Percentiles rank a stretch among this genome's conserved stretches.
phyloP scores from a whole-genome alignment of 2,113 vertebrate species.

The Varanus komodoensis region DNA sequence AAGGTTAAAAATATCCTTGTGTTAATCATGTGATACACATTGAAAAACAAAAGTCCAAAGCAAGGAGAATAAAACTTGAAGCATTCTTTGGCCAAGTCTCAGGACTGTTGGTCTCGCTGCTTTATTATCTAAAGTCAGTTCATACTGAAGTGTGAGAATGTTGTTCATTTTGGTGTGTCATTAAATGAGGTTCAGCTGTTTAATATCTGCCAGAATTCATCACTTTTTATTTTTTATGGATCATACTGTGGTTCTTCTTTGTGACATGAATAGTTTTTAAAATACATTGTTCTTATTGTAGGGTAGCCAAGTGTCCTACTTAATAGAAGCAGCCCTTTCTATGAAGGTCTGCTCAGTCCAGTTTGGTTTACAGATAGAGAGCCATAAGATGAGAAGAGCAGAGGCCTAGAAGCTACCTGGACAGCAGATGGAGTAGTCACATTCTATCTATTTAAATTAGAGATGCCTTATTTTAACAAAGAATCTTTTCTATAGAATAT shows the following conservation, averaged over 20 bases:
- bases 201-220: constrained; percentile 2
- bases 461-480: background rate
- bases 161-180: background rate
- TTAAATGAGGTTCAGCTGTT: background rate
- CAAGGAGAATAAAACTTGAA: background rate
- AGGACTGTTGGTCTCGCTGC: background rate
- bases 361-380: no score
- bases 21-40: background rate
- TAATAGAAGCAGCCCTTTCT: no score
- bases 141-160: background rate
- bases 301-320: no score
- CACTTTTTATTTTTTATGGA: background rate
- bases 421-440: no score
- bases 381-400: no score
- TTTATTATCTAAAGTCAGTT: background rate
- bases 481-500: background rate
- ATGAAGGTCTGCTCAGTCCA: no score
- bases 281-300: background rate
- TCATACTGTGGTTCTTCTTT: background rate
- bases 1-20: background rate
- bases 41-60: background rate
- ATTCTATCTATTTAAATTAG: background rate
- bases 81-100: background rate
- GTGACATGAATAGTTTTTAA: background rate
- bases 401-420: no score